Evolutionary conservation across 2,888 invertebrate species (phyloP), one percentile per base, ranked within the genome.

Genomic region (Caenorhabditis angaria): DNA sequence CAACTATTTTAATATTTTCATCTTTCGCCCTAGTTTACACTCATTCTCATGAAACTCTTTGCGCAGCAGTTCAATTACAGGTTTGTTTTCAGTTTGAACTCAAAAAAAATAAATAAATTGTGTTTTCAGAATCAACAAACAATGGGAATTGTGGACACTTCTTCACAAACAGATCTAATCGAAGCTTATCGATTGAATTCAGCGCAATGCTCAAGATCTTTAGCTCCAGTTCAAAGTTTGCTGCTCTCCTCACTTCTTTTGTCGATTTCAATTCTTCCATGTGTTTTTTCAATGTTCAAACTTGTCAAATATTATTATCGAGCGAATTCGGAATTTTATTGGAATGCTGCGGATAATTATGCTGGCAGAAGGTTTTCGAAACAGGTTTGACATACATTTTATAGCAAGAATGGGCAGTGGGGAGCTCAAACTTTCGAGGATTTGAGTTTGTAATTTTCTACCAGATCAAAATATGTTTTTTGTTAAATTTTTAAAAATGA

Each of bases 301-400:
- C 63, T 81, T 20, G 75, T 75, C 66, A 81, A 77, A 48, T 78
- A 74, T 47, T 78, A 69, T 35, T 70, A 74, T 8, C 63, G 78
- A 24, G 77, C 78, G 77, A 78, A 70, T 29, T 76, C 73, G 32
- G 81, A 81, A 50, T 78, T 76, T 55, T 79, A 81, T 57, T 78
- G 78, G 78, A 72, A 77, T n/a, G 65, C 72, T 0, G 74, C 67
- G 5, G 80, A 77, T 51, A 74, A 63, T n/a, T 77, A 65, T 41
- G 79, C 69, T 0, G 72, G 71, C 0, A 12, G 71, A 28, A 66
- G 63, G 18, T 71, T 58, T 18, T 71, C 71, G 8, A 71, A 71
- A 27, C 70, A 70, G 35, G 29, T 41, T 25, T n/a, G n/a, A n/a
- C n/a, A n/a, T 41, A 41, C 41, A 14, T 12, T 41, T 41, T 41